These are phyloP conservation scores for Sebastes jordani DNA, from an alignment of 2,797 vertebrate genomes.

Conservation along the genomic window DNA sequence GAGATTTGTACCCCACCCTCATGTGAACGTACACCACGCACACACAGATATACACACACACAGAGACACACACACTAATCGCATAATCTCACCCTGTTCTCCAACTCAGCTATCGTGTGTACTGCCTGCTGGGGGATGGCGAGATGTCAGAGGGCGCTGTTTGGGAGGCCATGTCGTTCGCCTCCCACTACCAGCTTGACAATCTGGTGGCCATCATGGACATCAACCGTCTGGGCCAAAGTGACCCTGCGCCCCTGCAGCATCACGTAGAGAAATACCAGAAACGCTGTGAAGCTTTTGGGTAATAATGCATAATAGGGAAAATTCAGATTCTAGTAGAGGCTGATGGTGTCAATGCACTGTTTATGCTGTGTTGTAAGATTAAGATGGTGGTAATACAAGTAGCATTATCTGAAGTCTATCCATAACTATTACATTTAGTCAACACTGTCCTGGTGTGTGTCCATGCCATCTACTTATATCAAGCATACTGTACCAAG, in stretches of 20 bases:
- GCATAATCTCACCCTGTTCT: conserved; percentile 3
- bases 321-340: neutral
- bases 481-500: neutral
- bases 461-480: neutral
- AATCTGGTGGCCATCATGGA: conserved; percentile 95
- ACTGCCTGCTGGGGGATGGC: conserved; percentile 93
- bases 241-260: conserved; percentile 92
- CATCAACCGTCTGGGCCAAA: conserved; percentile 95
- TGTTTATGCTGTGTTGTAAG: neutral
- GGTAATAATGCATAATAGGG: conserved; percentile 74
- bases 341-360: neutral
- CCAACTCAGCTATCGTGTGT: conserved; percentile 88
- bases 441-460: neutral
- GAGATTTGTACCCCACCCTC: neutral
- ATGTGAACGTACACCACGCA: neutral
- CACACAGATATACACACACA: neutral
- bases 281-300: conserved; percentile 94
- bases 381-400: neutral
- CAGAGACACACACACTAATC: neutral
- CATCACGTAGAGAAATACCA: conserved; percentile 94
- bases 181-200: conserved; percentile 93
- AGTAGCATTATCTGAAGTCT: neutral
- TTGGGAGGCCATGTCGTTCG: conserved; percentile 99
- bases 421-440: neutral
- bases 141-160: conserved; percentile 95